phyloP scores from a whole-genome alignment of 2,797 vertebrate genomes.

The Typhlichthys subterraneus region DNA sequence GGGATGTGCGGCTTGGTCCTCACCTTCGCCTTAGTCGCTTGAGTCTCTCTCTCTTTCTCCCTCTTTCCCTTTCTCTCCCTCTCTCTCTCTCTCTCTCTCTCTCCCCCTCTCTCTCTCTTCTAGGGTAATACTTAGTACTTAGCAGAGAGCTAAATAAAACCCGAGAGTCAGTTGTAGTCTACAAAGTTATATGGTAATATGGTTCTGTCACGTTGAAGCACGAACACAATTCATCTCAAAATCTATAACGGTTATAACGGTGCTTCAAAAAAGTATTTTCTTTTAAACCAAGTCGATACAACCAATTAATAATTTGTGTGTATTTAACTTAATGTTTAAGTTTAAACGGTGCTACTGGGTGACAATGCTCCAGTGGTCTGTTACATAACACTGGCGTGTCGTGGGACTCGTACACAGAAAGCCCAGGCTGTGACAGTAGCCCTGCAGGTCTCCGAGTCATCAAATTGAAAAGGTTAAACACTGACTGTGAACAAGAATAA shows the following conservation, averaged over 20 bases:
- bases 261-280: conserved; percentile 2
- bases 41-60: conserved; percentile 39
- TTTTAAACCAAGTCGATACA: too few relatives aligned
- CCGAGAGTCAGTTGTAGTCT: conserved; percentile 70
- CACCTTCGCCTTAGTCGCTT: not conserved
- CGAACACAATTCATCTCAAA: not conserved
- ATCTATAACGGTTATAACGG: conserved; percentile 13
- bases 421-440: conserved; percentile 43
- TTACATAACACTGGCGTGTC: conserved; percentile 25
- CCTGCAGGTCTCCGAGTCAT: conserved; percentile 66
- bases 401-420: conserved; percentile 31
- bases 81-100: conserved; percentile 44
- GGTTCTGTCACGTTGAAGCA: conserved; percentile 62
- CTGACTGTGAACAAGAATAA: conserved; percentile 71
- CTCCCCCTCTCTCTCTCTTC: conserved; percentile 37
- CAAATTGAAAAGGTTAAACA: conserved; percentile 78
- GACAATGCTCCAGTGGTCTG: conserved; percentile 2
- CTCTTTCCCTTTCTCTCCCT: conserved; percentile 37
- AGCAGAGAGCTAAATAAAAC: conserved; percentile 23
- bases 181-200: conserved; percentile 74
- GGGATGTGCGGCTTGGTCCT: conserved; percentile 33
- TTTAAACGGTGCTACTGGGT: not conserved
- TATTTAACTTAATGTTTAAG: too few relatives aligned
- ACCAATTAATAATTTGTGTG: too few relatives aligned
- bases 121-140: conserved; percentile 52